Evolutionary conservation across 2,888 invertebrate species (phyloP).

Genomic region (Drosophila falleni): DNA sequence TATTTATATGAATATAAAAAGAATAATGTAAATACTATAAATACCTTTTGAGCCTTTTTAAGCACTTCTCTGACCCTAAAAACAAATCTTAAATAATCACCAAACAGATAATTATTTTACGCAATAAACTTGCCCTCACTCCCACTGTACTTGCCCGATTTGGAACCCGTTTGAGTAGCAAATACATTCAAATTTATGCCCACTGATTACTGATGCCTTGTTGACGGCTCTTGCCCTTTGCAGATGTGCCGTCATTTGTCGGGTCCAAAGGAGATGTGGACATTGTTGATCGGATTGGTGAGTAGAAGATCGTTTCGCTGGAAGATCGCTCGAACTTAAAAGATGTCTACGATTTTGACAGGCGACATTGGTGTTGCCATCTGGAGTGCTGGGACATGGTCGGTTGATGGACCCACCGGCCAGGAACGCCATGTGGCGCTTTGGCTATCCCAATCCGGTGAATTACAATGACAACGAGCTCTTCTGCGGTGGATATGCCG

Average conservation of each 20-base stretch:
- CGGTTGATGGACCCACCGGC: conserved; percentile 96
- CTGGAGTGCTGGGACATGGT: conserved; percentile 90
- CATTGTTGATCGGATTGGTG: conserved; percentile 53
- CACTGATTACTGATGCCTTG: conserved; percentile 26
- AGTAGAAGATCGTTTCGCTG: conserved; percentile 36
- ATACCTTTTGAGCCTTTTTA: too few species aligned
- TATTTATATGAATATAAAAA: too few species aligned
- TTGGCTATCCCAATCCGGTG: conserved; percentile 96
- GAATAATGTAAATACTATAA: too few species aligned
- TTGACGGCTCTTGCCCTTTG: conserved; percentile 25
- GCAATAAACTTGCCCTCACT: not conserved
- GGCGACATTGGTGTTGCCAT: conserved; percentile 30
- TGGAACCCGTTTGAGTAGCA: conserved; percentile 47
- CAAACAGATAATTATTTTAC: not conserved
- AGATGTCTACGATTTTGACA: conserved; percentile 8
- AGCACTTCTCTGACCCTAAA: too few species aligned
- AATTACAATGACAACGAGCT: conserved; percentile 98
- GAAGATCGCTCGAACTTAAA: not conserved
- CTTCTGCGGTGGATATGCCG: conserved; percentile 96
- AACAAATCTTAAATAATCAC: too few species aligned
- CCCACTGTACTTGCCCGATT: conserved; percentile 39
- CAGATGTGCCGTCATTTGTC: conserved; percentile 52
- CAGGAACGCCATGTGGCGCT: conserved; percentile 97
- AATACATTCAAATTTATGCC: conserved; percentile 46
- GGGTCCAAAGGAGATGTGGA: conserved; percentile 39